A percentile compares a stretch with the other conserved stretches of the same genome.
Evolutionary conservation across 2,797 vertebrate genomes (phyloP).

Genomic region (Urophycis tenuis): DNA sequence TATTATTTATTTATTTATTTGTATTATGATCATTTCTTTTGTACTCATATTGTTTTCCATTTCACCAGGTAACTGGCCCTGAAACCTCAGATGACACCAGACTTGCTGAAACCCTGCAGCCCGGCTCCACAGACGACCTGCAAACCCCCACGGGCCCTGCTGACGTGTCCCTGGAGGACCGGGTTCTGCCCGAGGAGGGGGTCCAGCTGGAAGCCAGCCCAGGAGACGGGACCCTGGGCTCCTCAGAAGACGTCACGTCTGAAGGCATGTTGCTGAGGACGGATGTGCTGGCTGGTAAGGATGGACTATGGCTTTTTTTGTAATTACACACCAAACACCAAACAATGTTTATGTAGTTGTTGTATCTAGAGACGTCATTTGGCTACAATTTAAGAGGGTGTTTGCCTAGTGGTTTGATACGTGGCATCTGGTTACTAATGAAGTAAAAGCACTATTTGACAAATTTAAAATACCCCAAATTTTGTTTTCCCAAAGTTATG

Average conservation of each 20-base stretch:
- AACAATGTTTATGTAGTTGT: neutral
- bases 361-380: neutral
- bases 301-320: neutral
- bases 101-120: neutral
- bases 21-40: neutral
- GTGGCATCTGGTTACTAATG: neutral
- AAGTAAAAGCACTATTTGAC: neutral
- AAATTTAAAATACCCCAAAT: too few relatives aligned
- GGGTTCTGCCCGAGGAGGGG: neutral
- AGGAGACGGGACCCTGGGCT: neutral
- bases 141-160: neutral
- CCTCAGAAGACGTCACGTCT: neutral
- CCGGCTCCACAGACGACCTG: neutral
- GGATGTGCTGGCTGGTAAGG: neutral
- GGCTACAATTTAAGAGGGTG: neutral
- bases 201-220: neutral
- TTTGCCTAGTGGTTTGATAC: neutral
- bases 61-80: neutral
- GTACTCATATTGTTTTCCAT: neutral
- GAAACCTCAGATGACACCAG: neutral
- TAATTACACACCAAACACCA: neutral
- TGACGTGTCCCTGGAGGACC: neutral
- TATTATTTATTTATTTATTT: neutral
- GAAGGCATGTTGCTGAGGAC: neutral
- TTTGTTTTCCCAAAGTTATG: too few relatives aligned